Conservation (phyloP, 1,140 invertebrate species). For the Bombus sibiricus region DNA sequence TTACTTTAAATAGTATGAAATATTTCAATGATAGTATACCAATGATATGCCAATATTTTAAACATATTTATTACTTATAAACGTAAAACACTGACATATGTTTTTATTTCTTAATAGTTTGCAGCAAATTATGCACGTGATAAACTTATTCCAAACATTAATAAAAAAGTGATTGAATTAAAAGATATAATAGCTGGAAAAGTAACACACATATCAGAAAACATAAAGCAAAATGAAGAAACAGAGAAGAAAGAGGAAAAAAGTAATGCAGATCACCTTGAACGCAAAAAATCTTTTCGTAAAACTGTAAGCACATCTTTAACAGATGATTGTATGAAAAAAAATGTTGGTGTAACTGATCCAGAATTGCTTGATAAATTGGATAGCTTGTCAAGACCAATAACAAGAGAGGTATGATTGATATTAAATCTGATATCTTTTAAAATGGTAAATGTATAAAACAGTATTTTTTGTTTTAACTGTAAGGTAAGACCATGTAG, state of each 20-base stretch:
- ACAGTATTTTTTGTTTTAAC: constrained; percentile 1
- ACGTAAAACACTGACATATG: not conserved
- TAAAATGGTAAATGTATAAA: not conserved
- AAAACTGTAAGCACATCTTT: constrained; percentile 85
- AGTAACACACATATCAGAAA: constrained; percentile 65
- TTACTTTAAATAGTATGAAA: constrained; percentile 11
- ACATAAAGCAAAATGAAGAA: constrained; percentile 77
- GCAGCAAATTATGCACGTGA: constrained; percentile 95
- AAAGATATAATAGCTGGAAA: constrained; percentile 87
- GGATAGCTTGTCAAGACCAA: constrained; percentile 84
- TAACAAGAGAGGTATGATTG: constrained; percentile 85
- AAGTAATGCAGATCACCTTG: constrained; percentile 71
- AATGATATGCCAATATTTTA: constrained; percentile 4
- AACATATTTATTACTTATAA: constrained; percentile 1
- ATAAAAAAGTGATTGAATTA: constrained; percentile 88
- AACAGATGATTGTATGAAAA: constrained; percentile 84
- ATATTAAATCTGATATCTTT: not conserved
- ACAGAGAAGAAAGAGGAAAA: constrained; percentile 79
- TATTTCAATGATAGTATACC: constrained; percentile 18
- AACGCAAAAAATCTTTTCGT: constrained; percentile 86
- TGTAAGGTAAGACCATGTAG: constrained; percentile 75
- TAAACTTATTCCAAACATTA: constrained; percentile 90
- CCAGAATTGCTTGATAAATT: constrained; percentile 86
- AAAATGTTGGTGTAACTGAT: constrained; percentile 86
- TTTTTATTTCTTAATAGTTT: constrained; percentile 84